Base-by-base conservation (phyloP, 1,140 invertebrate genomes). In the Belonocnema kinseyi region DNA sequence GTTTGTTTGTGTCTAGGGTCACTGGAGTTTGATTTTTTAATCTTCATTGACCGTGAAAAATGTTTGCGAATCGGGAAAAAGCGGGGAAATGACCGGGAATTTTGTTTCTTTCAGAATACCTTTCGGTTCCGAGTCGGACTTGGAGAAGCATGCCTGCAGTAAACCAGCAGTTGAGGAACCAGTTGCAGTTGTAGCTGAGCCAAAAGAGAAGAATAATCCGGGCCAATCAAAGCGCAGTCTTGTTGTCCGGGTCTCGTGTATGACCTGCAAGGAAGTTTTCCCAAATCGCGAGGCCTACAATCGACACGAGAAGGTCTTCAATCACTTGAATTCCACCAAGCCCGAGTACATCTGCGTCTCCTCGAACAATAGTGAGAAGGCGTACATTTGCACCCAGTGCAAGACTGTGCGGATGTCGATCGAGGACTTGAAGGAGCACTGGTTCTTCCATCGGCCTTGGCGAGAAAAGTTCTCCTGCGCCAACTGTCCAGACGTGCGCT, bases 381-480 rank as follows among this genome's bases (percentile, higher is more conserved):
- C 79, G 3, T 86, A 78, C 14, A 78, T 85, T 8, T 90, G 89
- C 51, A 85, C 77, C 8, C 17, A 85, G 11, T 90, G 89, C 66
- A 73, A 70, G 10, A 17, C 19, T 0, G 33, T 82, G 0, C 76
- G 19, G n/a, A 73, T 78, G 17, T 77, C 71, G 3, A 33, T 83
- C 2, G 21, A 82, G 0, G 73, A 82, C 2, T 76, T 88, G 17
- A 81, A 82, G 0, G 76, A 84, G 0, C 89, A 90, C 26, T 90
- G 87, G 87, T 50, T 73, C 0, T 81, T 75, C 6, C 87, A 88
- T 40, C 77, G 71, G 26, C 54, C 46, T 0, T 17, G 82, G 4
- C 73, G 54, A 50, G 74, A 77, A 53, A 72, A 56, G 0, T 88
- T 84, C 12, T 70, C 53, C 5, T 89, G 87, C 26, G 53, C 61